Base-by-base conservation (phyloP, 2,888 invertebrate species). In the Crepidodera aurea region DNA sequence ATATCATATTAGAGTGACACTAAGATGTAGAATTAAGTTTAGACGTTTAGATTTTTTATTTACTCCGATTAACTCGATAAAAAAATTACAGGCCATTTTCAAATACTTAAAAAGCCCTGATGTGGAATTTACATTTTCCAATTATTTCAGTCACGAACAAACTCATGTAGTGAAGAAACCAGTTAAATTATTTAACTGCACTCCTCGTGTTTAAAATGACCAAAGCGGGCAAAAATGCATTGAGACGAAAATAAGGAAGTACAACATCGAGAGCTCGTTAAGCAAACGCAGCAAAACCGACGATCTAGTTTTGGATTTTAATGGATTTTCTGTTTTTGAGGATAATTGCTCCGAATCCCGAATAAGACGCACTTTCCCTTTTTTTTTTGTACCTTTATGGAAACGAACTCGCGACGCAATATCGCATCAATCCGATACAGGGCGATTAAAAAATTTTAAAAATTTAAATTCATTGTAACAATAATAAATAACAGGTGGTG, bases 171-270 rank as follows among this genome's bases (percentile, higher is more conserved):
- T n/a, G n/a, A n/a, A n/a, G 15, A 32, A 32, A 53, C 39, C 27
- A 40, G 13, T 5, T 39, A 19, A 53, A 6, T 54, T 40, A 40
- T n/a, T 15, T 16, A 54, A 54, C n/a, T 54, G n/a, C 18, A 18
- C 54, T 44, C 44, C 44, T 27, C 55, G 44, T 29, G 42, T 44
- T 55, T 55, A 44, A 32, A 44, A 32, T 55, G 5, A 18, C 55
- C 44, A 55, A 55, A 55, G 44, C 13, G 6, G 55, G 55, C 15
- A 54, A 54, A 55, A 55, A 32, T 34, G 34, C 55, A 44, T 29
- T 44, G 12, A 19, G n/a, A 34, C 44, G 12, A 44, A 44, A 55
- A 55, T 55, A 55, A 55, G 55, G 55, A 55, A 55, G 32, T 55
- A 7, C 22, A 54, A 42, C 25, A 40, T 54, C 54, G 39, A 27